These are phyloP conservation scores for Trichacis sp. DNA, from an alignment of 2,888 invertebrate species.

Conservation along the genomic window DNA sequence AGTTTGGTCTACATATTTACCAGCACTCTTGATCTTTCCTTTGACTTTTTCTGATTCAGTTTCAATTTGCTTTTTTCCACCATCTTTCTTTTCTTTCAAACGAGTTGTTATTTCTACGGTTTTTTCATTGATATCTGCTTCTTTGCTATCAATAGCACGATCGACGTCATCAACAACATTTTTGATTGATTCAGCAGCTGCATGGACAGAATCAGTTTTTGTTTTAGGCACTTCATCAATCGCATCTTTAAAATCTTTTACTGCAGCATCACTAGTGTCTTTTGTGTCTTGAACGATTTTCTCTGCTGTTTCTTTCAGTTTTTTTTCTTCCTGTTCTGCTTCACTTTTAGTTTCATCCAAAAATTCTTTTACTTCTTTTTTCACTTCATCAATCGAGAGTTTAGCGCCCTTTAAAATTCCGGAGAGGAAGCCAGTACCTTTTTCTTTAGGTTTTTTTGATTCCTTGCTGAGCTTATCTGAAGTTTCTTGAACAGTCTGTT, in stretches of 20 bases:
- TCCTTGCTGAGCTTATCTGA: constrained; percentile 35
- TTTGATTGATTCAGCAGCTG: constrained; percentile 10
- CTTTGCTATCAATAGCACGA: too few species aligned
- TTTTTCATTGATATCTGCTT: too few species aligned
- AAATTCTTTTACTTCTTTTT: constrained; percentile 54
- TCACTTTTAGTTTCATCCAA: constrained; percentile 52
- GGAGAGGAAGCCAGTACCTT: constrained; percentile 46
- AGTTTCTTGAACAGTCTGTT: constrained; percentile 11
- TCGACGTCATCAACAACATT: constrained; percentile 1
- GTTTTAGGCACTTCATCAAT: constrained; percentile 7
- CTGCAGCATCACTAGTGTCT: constrained; percentile 15
- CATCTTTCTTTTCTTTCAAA: too few species aligned
- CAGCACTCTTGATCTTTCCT: constrained; percentile 46
- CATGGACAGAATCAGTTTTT: constrained; percentile 13
- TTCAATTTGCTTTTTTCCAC: constrained; percentile 61
- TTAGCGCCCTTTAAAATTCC: constrained; percentile 44
- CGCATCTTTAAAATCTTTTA: constrained; percentile 21
- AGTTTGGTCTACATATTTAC: background rate
- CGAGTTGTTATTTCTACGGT: background rate
- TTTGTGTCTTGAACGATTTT: constrained; percentile 23
- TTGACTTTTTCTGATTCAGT: constrained; percentile 62
- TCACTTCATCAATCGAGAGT: constrained; percentile 32
- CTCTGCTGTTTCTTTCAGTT: constrained; percentile 32
- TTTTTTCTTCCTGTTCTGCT: constrained; percentile 51
- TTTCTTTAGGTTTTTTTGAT: constrained; percentile 38